A percentile compares a stretch with the other conserved stretches of the same genome.
phyloP scores from a whole-genome alignment of 2,888 invertebrate genomes.

The Epinotia brunnichana region DNA sequence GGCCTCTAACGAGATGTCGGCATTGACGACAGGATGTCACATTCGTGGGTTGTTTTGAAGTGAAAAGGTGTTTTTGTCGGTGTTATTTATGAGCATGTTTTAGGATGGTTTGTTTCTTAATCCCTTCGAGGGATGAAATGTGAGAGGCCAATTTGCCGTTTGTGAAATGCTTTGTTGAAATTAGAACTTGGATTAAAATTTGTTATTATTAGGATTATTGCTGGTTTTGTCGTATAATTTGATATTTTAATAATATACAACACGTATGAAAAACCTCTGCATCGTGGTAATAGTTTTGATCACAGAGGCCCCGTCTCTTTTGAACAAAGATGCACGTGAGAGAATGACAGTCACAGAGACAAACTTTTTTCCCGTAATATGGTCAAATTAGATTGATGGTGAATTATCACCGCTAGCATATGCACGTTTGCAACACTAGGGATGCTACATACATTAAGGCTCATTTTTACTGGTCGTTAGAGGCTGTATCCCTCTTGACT shows the following conservation, averaged over 20 bases:
- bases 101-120: constrained; percentile 28
- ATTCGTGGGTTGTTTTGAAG: constrained; percentile 40
- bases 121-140: constrained; percentile 17
- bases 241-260: neutral
- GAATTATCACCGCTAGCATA: too few species aligned
- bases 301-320: too few species aligned
- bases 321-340: too few species aligned
- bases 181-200: neutral
- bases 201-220: neutral
- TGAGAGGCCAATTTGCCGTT: constrained; percentile 23
- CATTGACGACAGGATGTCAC: constrained; percentile 50
- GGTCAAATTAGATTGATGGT: too few species aligned
- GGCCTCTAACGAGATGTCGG: constrained; percentile 59
- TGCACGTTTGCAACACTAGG: too few species aligned
- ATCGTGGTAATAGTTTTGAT: too few species aligned
- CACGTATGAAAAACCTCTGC: neutral
- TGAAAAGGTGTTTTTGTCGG: constrained; percentile 35
- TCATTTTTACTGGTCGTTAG: too few species aligned
- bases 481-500: too few species aligned
- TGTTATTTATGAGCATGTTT: constrained; percentile 19
- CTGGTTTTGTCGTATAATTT: neutral
- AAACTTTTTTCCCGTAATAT: too few species aligned
- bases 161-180: neutral
- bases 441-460: too few species aligned
- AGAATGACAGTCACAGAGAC: too few species aligned